phyloP scores from a whole-genome alignment of 2,113 vertebrate genomes.

The Ardeotis arabs region DNA sequence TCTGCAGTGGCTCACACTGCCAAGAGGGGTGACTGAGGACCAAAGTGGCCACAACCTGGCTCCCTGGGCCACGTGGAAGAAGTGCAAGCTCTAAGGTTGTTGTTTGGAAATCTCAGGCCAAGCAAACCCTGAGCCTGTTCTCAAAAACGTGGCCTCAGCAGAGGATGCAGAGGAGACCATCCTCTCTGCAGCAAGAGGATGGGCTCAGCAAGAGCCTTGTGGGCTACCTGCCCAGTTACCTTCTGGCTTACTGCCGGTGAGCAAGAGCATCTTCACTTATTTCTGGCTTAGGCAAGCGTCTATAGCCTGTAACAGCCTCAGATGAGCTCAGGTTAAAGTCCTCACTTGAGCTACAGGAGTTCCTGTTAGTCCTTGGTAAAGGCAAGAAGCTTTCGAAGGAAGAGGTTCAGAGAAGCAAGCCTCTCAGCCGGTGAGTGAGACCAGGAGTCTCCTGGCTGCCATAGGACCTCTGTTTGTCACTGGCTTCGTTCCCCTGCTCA shows the following conservation, averaged over 20 bases:
- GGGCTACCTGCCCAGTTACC: not conserved
- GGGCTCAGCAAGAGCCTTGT: not conserved
- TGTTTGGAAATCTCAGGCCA: not conserved
- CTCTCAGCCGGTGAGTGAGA: not conserved
- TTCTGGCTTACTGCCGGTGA: not conserved
- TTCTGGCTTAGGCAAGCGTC: not conserved
- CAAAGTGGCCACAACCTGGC: not conserved
- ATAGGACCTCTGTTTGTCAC: not conserved
- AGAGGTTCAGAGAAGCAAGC: not conserved
- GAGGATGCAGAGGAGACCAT: not conserved
- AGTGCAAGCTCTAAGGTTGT: not conserved
- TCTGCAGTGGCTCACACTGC: not conserved
- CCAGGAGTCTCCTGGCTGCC: not conserved
- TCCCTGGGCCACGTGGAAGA: not conserved
- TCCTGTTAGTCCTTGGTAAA: not conserved
- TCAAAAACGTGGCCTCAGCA: rapidly evolving
- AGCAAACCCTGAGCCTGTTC: not conserved
- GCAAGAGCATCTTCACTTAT: not conserved
- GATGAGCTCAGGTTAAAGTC: not conserved
- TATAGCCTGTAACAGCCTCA: not conserved
- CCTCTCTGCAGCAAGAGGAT: not conserved
- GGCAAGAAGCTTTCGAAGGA: not conserved
- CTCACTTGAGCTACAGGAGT: not conserved
- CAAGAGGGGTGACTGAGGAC: not conserved
- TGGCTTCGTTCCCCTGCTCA: not conserved